A percentile compares a stretch with the other conserved stretches of the same genome.
Conservation (phyloP, 1,140 invertebrate species). For the Lithobius niger region DNA sequence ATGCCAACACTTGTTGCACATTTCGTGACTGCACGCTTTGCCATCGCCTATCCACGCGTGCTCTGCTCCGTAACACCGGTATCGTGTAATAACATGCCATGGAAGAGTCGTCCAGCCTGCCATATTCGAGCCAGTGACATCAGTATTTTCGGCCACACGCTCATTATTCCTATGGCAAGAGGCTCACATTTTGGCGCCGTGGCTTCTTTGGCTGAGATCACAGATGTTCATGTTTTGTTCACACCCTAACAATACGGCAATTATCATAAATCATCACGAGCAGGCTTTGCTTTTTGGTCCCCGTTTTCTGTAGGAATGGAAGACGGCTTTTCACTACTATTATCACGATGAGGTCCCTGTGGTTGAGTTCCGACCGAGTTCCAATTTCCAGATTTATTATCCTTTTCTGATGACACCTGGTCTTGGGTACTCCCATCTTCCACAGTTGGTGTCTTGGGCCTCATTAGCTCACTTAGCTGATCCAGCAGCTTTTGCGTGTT, state of each 20-base stretch:
- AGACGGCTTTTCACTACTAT: background rate
- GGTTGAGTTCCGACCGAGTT: background rate
- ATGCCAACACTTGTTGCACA: too few species aligned
- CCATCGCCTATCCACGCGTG: too few species aligned
- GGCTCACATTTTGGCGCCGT: too few species aligned
- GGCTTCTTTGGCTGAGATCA: background rate
- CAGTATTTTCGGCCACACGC: too few species aligned
- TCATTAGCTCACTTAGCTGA: constrained; percentile 8
- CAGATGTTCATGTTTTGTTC: background rate
- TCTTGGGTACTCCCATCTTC: background rate
- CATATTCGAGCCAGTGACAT: too few species aligned
- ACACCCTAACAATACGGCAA: too few species aligned
- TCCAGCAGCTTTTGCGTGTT: constrained; percentile 5
- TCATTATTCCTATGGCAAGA: background rate
- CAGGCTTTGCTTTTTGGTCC: constrained; percentile 1
- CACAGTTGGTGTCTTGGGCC: constrained; percentile 5
- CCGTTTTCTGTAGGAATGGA: background rate
- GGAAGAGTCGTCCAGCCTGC: too few species aligned
- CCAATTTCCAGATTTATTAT: background rate
- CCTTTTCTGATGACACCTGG: background rate
- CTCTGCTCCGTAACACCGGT: too few species aligned
- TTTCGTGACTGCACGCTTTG: too few species aligned
- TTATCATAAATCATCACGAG: background rate
- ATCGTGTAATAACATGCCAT: too few species aligned
- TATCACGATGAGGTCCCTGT: background rate